Evolutionary conservation across 2,888 invertebrate genomes (phyloP), one percentile per base, ranked within the genome.

Genomic region (Cecidostiba fungosa): DNA sequence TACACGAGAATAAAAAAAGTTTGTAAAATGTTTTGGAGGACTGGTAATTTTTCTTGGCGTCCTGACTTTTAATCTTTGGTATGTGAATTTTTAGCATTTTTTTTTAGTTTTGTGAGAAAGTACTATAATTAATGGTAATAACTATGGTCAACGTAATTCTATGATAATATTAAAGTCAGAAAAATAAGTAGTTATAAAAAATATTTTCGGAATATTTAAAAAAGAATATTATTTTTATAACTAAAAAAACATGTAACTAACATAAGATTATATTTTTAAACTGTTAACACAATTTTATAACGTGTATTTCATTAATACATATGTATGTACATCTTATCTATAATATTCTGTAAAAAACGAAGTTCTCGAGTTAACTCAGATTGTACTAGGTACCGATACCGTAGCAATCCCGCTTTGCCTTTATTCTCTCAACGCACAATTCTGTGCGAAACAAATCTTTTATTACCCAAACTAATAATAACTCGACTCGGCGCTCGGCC

Each of bases 1-100:
- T 23, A 59, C 23, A 59, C 66, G 12, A 12, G 26, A 29, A n/a
- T 32, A 72, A 16, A 36, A 36, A 26, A n/a, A 23, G n/a, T 12
- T 29, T 66, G n/a, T 19, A 29, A 47, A 8, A 79, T 78, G 78
- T 3, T 69, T 43, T 43, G 29, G 26, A 79, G 70, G 23, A 43
- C 70, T 19, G 6, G 5, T 66, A 23, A 29, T 69, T 16, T 14
- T 29, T 39, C 3, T 70, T 70, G 26, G 16, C 36, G 54, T 72
- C n/a, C 32, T 70, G 0, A n/a, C 23, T 3, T 1, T 50, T 16
- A 54, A 79, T 19, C 14, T 79, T 50, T 16, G 79, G 79, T 79
- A 70, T 6, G 79, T 79, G 10, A 59, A 32, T 26, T 43, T 26
- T 54, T n/a, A 59, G 23, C 19, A 1, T n/a, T 19, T 23, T 19